Percentiles rank a stretch among this genome's conserved stretches.
phyloP scores from a whole-genome alignment of 92 coral and sea anemone genomes.

The Pocillopora grandis region DNA sequence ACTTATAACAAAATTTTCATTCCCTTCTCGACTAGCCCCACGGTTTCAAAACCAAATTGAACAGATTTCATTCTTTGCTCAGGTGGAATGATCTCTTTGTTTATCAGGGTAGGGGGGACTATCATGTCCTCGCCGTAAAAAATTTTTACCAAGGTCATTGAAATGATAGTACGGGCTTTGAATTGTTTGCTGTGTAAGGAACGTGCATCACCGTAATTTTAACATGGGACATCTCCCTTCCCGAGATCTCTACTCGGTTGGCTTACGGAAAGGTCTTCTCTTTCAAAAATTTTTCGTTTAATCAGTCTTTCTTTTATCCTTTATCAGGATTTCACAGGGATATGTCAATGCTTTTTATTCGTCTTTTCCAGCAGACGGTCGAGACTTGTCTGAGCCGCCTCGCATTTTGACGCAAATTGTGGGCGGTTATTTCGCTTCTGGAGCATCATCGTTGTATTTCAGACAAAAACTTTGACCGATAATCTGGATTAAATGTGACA shows the following conservation, averaged over 20 bases:
- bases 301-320: background rate
- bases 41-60: no score
- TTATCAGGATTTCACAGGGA: background rate
- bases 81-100: no score
- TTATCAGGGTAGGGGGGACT: no score
- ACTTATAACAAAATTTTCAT: no score
- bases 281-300: background rate
- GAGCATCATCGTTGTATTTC: background rate
- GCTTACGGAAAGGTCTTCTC: conserved; percentile 15
- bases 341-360: conserved; percentile 1
- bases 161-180: no score
- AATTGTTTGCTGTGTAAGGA: no score
- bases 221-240: no score
- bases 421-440: background rate
- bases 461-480: background rate
- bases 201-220: no score
- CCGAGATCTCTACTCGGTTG: background rate
- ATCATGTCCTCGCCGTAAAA: no score
- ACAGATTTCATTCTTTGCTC: no score
- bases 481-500: conserved; percentile 29
- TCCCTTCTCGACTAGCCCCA: no score
- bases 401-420: conserved; percentile 26
- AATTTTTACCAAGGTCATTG: no score
- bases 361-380: background rate
- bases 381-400: background rate